These are phyloP conservation scores for Morone chrysops DNA, from an alignment of 2,113 vertebrate species.

Conservation along the genomic window DNA sequence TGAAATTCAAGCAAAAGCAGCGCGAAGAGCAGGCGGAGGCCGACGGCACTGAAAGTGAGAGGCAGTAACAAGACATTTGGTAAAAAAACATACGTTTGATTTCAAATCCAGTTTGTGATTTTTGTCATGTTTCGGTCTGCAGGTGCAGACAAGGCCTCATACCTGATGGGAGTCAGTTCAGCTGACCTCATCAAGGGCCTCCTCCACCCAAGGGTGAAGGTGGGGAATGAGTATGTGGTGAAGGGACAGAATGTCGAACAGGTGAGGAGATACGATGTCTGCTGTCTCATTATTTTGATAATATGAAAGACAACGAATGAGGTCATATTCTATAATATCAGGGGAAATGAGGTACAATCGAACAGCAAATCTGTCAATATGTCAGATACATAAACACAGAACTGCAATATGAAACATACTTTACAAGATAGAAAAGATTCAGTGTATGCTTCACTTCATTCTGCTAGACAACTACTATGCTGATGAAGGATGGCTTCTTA, in stretches of 20 bases:
- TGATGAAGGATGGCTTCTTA: constrained; percentile 15
- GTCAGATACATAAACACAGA: background rate
- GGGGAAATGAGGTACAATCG: background rate
- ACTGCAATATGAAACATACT: background rate
- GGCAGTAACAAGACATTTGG: too few relatives aligned
- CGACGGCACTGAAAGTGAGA: constrained; percentile 93
- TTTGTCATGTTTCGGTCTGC: background rate
- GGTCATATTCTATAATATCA: too few relatives aligned
- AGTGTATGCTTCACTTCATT: background rate
- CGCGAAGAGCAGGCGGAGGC: constrained; percentile 95
- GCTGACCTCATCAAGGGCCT: constrained; percentile 95
- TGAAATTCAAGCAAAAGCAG: constrained; percentile 98
- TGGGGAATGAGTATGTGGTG: constrained; percentile 95
- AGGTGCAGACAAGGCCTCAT: constrained; percentile 96
- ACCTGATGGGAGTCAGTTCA: constrained; percentile 96
- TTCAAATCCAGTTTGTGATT: background rate
- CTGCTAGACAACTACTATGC: background rate
- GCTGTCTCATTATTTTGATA: background rate
- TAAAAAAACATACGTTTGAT: background rate
- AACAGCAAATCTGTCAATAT: background rate
- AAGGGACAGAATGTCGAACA: constrained; percentile 96
- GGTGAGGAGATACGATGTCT: constrained; percentile 71
- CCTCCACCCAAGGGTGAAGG: constrained; percentile 94
- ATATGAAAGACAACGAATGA: background rate
- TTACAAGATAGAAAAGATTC: too few relatives aligned